phyloP scores from a whole-genome alignment of 2,888 invertebrate species.

The Cerastis leucographa region DNA sequence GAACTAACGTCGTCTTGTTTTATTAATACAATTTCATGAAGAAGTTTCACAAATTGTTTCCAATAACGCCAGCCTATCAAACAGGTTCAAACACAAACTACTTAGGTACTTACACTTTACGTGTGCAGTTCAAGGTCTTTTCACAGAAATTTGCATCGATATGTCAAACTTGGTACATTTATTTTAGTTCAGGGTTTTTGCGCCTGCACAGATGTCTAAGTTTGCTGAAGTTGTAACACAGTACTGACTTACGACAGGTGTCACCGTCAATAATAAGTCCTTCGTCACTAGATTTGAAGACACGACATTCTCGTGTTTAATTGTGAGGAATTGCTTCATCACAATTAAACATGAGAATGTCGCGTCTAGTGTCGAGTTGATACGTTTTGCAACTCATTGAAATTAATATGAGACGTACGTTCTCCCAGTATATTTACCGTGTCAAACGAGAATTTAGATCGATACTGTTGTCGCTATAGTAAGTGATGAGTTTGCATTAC shows the following conservation, averaged over 20 bases:
- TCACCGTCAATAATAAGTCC: too few species aligned
- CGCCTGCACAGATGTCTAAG: background rate
- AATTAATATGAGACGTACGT: slow-evolving; percentile 9
- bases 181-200: background rate
- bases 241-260: background rate
- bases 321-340: background rate
- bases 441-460: background rate
- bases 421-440: background rate
- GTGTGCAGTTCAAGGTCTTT: too few species aligned
- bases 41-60: background rate
- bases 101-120: too few species aligned
- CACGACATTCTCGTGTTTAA: background rate
- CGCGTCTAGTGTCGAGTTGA: too few species aligned
- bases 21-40: background rate
- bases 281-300: background rate
- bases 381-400: slow-evolving; percentile 34
- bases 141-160: too few species aligned
- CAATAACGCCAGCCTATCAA: too few species aligned
- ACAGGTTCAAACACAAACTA: too few species aligned
- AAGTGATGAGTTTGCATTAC: slow-evolving; percentile 7
- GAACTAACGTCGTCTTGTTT: too few species aligned
- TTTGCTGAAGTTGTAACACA: background rate
- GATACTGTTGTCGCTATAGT: background rate
- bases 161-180: background rate
- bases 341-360: too few species aligned